Evolutionary conservation across 1,140 invertebrate species (phyloP).

Genomic region (Bicyclus anynana): DNA sequence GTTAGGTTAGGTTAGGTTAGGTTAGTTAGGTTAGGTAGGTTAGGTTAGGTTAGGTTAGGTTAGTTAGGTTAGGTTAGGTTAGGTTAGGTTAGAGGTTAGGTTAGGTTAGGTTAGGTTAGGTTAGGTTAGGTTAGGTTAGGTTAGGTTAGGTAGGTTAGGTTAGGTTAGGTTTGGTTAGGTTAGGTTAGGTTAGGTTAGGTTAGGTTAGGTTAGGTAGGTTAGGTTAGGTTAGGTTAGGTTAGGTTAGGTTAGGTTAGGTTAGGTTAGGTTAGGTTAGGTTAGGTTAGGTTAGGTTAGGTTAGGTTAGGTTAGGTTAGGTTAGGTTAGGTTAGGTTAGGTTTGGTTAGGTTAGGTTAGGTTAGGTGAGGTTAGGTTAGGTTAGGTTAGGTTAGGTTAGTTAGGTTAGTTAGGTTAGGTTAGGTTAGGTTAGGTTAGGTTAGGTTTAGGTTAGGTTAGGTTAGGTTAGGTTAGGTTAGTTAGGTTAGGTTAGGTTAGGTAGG

Average conservation of each 20-base stretch:
- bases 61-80: not conserved
- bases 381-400: slow-evolving; percentile 10
- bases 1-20: not conserved
- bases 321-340: slow-evolving; percentile 9
- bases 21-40: not conserved
- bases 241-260: not conserved
- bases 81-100: not conserved
- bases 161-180: not conserved
- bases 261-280: not conserved
- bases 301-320: not conserved
- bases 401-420: slow-evolving; percentile 3
- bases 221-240: not conserved
- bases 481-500: slow-evolving; percentile 8
- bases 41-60: not conserved
- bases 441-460: slow-evolving; percentile 5
- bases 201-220: not conserved
- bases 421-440: slow-evolving; percentile 18
- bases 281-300: not conserved
- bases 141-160: not conserved
- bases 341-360: slow-evolving; percentile 11
- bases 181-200: slow-evolving; percentile 1
- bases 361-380: slow-evolving; percentile 11
- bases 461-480: not conserved
- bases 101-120: not conserved
- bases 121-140: not conserved